Evolutionary conservation across 2,888 invertebrate species (phyloP), one percentile per base, ranked within the genome.

Genomic region (Sisyra terminalis): DNA sequence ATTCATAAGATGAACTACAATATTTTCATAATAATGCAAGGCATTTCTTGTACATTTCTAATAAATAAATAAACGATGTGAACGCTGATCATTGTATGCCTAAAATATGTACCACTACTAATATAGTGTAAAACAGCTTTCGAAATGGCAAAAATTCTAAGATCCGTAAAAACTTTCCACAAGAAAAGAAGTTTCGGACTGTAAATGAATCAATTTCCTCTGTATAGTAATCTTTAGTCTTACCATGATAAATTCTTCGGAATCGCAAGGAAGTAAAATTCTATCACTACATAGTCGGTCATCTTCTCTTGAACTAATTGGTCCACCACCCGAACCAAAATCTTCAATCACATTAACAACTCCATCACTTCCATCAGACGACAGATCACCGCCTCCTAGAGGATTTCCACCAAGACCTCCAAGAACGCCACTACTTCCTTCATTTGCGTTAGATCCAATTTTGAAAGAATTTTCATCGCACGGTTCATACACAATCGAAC

Each of bases 251-350:
- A 87, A 79, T 55, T 87, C 86, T 53, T 87, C 87, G 43, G 80
- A 78, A 54, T 87, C 85, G 52, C 87, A 87, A 0, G 86, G 83
- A 62, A 87, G 76, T 1, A 85, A 75, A 39, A 87, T 73, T 39
- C 79, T 70, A 55, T 87, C 85, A 10, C 63, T 64, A 55, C 87
- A 87, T 14, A 47, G 39, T 17, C 50, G 40, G 1, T 46, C 60
- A 54, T 51, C 60, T 52, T 35, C 40, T 39, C 46, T 56, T 49
- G 48, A 59, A 57, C 29, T 58, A 49, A 48, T 59, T 57, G 30
- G 58, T 56, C 44, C 55, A 30, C 50, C 53, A 1, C 63, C 63
- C 9, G 64, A 63, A 3, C 63, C 64, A 32, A 58, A 57, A 35
- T 46, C 47, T 2, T 47, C 45, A 8, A 15, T 14, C 7, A 15